phyloP scores from a whole-genome alignment of 2,113 vertebrate species.

The Heterochromis multidens region DNA sequence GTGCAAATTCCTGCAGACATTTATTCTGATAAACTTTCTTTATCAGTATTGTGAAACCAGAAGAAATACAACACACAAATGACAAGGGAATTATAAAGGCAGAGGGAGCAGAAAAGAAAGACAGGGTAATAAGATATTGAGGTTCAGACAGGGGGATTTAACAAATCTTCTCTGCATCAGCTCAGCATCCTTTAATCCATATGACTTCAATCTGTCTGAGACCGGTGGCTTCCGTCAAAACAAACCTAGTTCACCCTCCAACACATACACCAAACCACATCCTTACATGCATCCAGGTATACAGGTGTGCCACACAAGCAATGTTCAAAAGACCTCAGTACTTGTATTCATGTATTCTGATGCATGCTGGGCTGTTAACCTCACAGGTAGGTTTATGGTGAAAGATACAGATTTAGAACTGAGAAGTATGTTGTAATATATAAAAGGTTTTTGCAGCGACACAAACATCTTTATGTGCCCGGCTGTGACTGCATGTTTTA shows the following conservation, averaged over 20 bases:
- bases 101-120: conserved; percentile 6
- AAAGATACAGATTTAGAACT: neutral
- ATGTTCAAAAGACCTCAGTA: neutral
- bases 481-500: neutral
- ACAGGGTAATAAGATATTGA: conserved; percentile 35
- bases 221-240: conserved; percentile 26
- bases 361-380: neutral
- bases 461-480: neutral
- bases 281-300: neutral
- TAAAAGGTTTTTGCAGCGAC: neutral
- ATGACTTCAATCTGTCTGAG: conserved; percentile 61
- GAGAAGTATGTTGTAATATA: neutral
- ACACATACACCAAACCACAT: neutral
- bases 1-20: neutral
- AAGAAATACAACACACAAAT: neutral
- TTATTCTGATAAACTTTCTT: neutral
- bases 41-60: neutral
- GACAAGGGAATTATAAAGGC: neutral
- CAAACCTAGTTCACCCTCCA: neutral
- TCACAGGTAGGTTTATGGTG: neutral
- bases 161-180: conserved; percentile 62
- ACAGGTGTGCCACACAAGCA: neutral
- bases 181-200: conserved; percentile 57
- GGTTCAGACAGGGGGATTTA: conserved; percentile 61
- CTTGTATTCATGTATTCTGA: neutral